Conservation (phyloP, 1,140 invertebrate genomes). For the Drosophila sproati region DNA sequence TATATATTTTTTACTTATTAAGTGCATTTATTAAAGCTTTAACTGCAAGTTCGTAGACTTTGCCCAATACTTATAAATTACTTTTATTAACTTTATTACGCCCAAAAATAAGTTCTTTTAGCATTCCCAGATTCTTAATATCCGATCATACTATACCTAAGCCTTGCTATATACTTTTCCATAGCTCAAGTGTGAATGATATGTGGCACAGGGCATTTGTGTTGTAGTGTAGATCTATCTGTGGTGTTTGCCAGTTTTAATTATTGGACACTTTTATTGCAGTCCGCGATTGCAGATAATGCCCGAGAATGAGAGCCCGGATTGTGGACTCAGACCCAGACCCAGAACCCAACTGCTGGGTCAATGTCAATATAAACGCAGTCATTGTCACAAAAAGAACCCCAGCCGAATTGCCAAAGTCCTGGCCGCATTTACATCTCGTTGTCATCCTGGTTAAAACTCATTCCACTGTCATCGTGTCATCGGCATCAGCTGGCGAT, state of each 20-base stretch:
- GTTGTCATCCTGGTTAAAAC: not conserved
- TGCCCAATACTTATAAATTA: too few relatives aligned
- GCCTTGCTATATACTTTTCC: not conserved
- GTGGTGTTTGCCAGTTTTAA: slow-evolving; percentile 64
- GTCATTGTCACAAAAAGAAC: slow-evolving; percentile 57
- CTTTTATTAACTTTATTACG: too few relatives aligned
- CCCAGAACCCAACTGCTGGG: not conserved
- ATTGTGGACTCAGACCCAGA: not conserved
- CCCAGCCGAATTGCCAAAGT: not conserved
- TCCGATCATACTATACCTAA: too few relatives aligned
- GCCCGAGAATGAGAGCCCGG: slow-evolving; percentile 48
- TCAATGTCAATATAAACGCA: slow-evolving; percentile 64
- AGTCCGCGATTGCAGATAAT: slow-evolving; percentile 67
- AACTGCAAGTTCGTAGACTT: too few relatives aligned
- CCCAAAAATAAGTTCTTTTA: too few relatives aligned
- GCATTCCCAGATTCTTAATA: too few relatives aligned
- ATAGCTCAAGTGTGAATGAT: slow-evolving; percentile 7
- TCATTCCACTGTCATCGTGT: slow-evolving; percentile 21
- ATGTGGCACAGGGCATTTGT: not conserved
- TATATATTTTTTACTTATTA: too few relatives aligned
- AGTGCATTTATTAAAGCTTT: too few relatives aligned
- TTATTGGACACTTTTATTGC: slow-evolving; percentile 79
- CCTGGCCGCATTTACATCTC: not conserved
- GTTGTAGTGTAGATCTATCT: slow-evolving; percentile 39
- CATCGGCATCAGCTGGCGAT: slow-evolving; percentile 75